Percentiles rank a stretch among this genome's conserved stretches.
Evolutionary conservation across 2,797 vertebrate genomes (phyloP).

Genomic region (Acomys russatus): DNA sequence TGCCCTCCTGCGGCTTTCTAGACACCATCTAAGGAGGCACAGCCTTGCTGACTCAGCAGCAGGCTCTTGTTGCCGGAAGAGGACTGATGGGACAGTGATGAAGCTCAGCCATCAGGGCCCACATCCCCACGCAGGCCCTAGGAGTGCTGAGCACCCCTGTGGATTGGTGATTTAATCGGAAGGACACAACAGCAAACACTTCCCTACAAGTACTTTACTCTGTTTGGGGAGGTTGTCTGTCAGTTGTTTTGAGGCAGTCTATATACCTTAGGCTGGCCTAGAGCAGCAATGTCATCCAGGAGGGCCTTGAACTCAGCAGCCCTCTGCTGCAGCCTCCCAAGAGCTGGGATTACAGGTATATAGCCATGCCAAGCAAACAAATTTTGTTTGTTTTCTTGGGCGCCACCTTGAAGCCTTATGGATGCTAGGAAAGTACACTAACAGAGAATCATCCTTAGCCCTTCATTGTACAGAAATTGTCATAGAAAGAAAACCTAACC

Average conservation of each 20-base stretch:
- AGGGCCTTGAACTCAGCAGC: not conserved
- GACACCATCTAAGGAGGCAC: not conserved
- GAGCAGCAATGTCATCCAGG: not conserved
- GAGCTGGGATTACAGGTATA: not conserved
- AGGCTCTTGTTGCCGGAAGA: not conserved
- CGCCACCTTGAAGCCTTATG: not conserved
- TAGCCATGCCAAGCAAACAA: not conserved
- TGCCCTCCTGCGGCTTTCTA: not conserved
- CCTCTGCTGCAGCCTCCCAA: not conserved
- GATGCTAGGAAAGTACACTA: not conserved
- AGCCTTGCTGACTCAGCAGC: not conserved
- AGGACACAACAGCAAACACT: not conserved
- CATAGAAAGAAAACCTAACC: slow-evolving; percentile 14
- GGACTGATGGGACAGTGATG: not conserved
- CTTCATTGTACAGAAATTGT: not conserved
- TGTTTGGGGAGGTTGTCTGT: not conserved
- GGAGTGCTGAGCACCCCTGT: too few relatives aligned
- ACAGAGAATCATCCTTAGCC: not conserved
- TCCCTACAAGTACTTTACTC: not conserved
- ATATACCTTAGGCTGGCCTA: not conserved
- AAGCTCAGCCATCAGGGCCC: not conserved
- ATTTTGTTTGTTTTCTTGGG: not conserved
- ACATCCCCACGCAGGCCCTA: too few relatives aligned
- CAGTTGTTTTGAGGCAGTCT: not conserved
- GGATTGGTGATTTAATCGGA: not conserved